A percentile compares a stretch with the other conserved stretches of the same genome.
phyloP scores from a whole-genome alignment of 2,113 vertebrate species.

The Geococcyx californianus region DNA sequence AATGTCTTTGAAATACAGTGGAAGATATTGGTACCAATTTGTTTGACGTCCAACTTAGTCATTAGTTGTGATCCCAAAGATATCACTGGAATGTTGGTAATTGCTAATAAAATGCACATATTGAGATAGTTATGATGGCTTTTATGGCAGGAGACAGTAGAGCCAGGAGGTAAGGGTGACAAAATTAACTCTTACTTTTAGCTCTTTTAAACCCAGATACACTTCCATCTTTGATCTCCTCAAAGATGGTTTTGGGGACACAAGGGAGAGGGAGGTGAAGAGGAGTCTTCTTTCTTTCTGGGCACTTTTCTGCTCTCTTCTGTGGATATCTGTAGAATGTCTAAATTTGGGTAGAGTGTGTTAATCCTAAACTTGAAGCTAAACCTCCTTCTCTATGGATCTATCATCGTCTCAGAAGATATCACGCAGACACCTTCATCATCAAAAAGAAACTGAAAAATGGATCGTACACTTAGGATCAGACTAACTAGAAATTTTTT shows the following conservation, averaged over 20 bases:
- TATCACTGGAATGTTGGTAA: not conserved
- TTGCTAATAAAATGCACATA: not conserved
- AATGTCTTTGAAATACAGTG: not conserved
- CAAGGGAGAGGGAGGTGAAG: not conserved
- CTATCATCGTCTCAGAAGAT: not conserved
- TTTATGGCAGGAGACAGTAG: not conserved
- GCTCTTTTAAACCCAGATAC: not conserved
- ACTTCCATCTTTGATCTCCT: not conserved
- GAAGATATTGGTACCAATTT: not conserved
- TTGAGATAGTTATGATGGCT: not conserved
- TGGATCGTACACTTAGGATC: not conserved
- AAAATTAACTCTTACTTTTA: not conserved
- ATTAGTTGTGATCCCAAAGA: not conserved
- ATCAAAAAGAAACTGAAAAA: not conserved
- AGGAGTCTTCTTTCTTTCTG: accelerated
- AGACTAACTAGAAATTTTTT: not conserved
- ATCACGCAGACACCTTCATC: not conserved
- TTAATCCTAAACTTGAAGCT: not conserved
- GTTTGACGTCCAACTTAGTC: not conserved
- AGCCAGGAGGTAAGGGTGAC: not conserved
- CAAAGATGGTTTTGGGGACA: not conserved
- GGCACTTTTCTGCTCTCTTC: not conserved
- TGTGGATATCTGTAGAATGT: not conserved
- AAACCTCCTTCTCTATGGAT: not conserved
- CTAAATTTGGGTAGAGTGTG: not conserved